These are phyloP conservation scores for Gymnocheta viridis DNA, from an alignment of 2,888 invertebrate genomes.

Conservation along the genomic window DNA sequence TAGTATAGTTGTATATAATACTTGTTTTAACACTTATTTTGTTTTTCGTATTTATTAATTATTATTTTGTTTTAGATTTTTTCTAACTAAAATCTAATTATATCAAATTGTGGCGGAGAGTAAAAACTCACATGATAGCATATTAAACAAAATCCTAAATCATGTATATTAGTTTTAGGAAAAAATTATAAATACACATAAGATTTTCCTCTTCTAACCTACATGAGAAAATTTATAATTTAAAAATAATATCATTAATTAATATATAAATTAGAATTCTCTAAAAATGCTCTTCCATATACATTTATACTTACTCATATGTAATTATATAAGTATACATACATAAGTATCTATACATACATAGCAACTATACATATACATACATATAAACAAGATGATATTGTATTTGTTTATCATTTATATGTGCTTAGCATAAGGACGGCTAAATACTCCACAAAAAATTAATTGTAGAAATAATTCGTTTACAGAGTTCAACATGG, in stretches of 20 bases:
- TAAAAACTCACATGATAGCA: slow-evolving; percentile 49
- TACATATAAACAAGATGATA: slow-evolving; percentile 67
- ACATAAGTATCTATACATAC: slow-evolving; percentile 45
- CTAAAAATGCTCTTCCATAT: slow-evolving; percentile 6
- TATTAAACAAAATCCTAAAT: neutral
- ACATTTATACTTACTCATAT: slow-evolving; percentile 34
- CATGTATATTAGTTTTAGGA: neutral
- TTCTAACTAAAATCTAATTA: slow-evolving; percentile 3
- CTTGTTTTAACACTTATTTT: neutral
- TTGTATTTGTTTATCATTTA: slow-evolving; percentile 67
- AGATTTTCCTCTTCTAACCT: neutral
- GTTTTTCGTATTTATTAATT: neutral
- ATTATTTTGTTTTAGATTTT: neutral
- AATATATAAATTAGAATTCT: slow-evolving; percentile 31
- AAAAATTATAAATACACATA: neutral
- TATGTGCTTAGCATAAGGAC: slow-evolving; percentile 76
- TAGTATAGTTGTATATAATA: neutral
- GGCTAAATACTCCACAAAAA: slow-evolving; percentile 82
- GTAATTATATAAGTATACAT: slow-evolving; percentile 53
- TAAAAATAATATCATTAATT: slow-evolving; percentile 48
- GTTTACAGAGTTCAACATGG: slow-evolving; percentile 98
- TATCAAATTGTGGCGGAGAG: slow-evolving; percentile 53
- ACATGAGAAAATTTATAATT: slow-evolving; percentile 10
- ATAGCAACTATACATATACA: slow-evolving; percentile 13
- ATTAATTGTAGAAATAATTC: slow-evolving; percentile 86